phyloP scores from a whole-genome alignment of 2,888 invertebrate genomes.

The Agrotis ipsilon region DNA sequence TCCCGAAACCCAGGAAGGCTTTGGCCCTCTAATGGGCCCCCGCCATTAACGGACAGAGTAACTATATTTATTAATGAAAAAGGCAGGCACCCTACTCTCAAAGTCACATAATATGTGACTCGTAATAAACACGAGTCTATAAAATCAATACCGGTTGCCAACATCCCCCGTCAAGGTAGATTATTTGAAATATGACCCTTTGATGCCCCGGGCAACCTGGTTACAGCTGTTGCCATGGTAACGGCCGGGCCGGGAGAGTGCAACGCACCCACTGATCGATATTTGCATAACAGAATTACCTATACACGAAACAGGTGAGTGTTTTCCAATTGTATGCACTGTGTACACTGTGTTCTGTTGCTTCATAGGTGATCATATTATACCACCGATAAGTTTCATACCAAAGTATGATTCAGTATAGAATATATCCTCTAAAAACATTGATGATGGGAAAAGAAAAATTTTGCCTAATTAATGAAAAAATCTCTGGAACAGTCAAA shows the following conservation, averaged over 20 bases:
- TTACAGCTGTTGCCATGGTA: slow-evolving; percentile 6
- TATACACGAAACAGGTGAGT: background rate
- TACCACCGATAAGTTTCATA: too few species aligned
- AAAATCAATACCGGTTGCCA: slow-evolving; percentile 1
- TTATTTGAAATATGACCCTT: background rate
- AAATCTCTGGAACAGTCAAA: too few species aligned
- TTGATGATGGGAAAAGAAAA: too few species aligned
- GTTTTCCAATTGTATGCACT: slow-evolving; percentile 14
- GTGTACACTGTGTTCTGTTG: background rate
- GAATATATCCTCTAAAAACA: too few species aligned
- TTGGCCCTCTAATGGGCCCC: too few species aligned
- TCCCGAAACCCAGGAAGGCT: too few species aligned
- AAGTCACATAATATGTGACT: too few species aligned
- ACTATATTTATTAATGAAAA: too few species aligned
- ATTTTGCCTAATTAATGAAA: too few species aligned
- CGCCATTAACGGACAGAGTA: too few species aligned
- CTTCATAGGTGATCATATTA: background rate
- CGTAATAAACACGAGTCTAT: background rate
- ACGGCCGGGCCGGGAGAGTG: background rate
- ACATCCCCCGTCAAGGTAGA: background rate
- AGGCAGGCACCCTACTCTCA: too few species aligned
- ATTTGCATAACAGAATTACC: slow-evolving; percentile 9
- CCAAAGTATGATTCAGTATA: too few species aligned
- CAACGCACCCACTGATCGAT: slow-evolving; percentile 13
- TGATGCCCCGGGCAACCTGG: background rate